Percentiles rank a stretch among this genome's conserved stretches.
Conservation (phyloP, 2,888 invertebrate genomes). For the Ormia ochracea region DNA sequence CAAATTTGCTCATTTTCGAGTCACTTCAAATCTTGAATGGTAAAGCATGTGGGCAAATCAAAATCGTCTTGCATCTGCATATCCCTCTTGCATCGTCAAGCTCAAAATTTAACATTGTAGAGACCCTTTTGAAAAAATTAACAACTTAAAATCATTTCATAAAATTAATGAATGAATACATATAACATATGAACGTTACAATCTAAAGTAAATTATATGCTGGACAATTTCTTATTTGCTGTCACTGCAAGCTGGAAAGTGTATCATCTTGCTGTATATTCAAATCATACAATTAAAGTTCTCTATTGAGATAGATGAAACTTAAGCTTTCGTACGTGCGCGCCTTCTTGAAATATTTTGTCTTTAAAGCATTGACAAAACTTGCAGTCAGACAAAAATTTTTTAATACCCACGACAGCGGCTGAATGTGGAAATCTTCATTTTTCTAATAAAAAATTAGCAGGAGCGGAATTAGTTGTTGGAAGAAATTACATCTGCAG, state of each 20-base stretch:
- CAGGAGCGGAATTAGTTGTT: neutral
- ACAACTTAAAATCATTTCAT: too few species aligned
- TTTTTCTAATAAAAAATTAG: conserved; percentile 21
- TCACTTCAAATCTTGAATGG: too few species aligned
- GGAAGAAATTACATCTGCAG: conserved; percentile 5
- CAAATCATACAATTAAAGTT: conserved; percentile 2
- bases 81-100: too few species aligned
- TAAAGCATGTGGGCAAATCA: too few species aligned
- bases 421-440: neutral
- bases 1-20: too few species aligned
- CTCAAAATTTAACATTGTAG: too few species aligned
- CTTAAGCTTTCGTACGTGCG: conserved; percentile 20
- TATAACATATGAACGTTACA: too few species aligned
- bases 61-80: too few species aligned
- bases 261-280: neutral
- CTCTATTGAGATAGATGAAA: conserved; percentile 28
- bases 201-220: too few species aligned
- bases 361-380: neutral
- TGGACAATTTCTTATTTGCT: neutral
- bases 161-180: too few species aligned
- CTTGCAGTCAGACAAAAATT: neutral
- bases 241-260: neutral
- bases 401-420: conserved; percentile 14
- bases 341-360: conserved; percentile 18
- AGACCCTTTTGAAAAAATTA: too few species aligned